Base-by-base conservation (phyloP, 2,113 vertebrate genomes). In the Baryphthengus martii region DNA sequence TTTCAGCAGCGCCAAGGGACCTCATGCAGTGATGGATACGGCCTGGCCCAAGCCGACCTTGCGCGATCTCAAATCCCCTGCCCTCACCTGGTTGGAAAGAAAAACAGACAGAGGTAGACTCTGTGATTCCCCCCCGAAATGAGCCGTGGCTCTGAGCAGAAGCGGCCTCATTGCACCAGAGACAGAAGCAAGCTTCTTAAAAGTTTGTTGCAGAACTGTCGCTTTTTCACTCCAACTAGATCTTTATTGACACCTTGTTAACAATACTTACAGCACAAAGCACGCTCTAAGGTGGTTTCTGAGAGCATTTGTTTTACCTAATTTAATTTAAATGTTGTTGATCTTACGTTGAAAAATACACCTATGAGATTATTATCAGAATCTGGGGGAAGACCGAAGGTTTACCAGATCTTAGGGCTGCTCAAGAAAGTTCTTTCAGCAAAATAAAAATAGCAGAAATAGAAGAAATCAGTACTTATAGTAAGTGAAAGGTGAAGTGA, bases 11-110 rank as follows among this genome's bases (percentile, higher is more conserved):
- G 0, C 99, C 99, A 0, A 99, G 96, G 1, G 97, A 97, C 66
- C 99, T 98, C 99, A 99, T 99, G 52, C 99, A 99, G 98, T 99
- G 99, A 85, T 99, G 99, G 92, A 99, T 98, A 26, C 98, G 97
- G 81, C 99, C 99, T 0, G 99, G 99, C 9, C 99, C 99, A 4
- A 99, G 98, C 6, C 99, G 98, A 23, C 98, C 98, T 89, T 99
- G 99, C 17, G 99, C 98, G 1, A 99, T 99, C 94, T 99, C 99
- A 93, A 99, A 99, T 3, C 99, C 99, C 66, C 98, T 96, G 35
- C 99, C 99, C 80, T 99, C 99, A 45, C 99, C 99, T 99, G 94
- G 7, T 37, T 44, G 62, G 93, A 67, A 85, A 94, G 35, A 31
- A 44, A 55, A 81, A 82, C 50, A 82, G 39, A n/a, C 17, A 40